Percentiles rank a stretch among this genome's conserved stretches.
These are phyloP conservation scores for Zosterops borbonicus DNA, from an alignment of 2,113 vertebrate species.

Conservation along the genomic window DNA sequence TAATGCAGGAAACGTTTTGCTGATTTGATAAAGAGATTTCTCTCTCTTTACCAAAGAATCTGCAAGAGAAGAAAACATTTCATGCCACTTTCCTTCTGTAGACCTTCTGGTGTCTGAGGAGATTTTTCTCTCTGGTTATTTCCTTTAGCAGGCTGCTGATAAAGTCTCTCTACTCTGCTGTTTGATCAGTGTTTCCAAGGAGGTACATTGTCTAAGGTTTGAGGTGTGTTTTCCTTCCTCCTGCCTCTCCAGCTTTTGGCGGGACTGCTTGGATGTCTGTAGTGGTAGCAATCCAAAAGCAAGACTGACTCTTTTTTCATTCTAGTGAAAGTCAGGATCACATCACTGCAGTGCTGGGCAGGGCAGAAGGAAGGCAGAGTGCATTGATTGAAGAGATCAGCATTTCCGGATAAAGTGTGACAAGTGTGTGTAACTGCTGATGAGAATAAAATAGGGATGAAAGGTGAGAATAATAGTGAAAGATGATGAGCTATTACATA, in stretches of 20 bases:
- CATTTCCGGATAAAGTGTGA: background rate
- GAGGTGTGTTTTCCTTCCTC: constrained; percentile 53
- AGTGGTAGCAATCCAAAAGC: background rate
- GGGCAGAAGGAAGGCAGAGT: background rate
- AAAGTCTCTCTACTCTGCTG: background rate
- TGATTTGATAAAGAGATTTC: background rate
- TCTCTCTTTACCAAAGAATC: background rate
- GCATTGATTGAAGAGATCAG: background rate
- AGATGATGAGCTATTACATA: background rate
- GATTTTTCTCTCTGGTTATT: background rate
- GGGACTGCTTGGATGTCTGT: background rate
- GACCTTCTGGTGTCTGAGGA: background rate
- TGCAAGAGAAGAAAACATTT: background rate
- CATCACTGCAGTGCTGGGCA: background rate
- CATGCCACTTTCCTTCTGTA: background rate
- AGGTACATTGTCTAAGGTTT: background rate
- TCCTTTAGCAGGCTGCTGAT: background rate
- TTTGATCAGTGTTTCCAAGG: background rate
- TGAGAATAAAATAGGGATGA: background rate
- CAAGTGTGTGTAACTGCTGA: background rate
- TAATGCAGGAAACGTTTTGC: background rate
- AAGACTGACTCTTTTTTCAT: background rate
- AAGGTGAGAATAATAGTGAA: background rate
- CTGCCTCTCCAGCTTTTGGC: background rate
- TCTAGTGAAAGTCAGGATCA: background rate